Conservation (phyloP, 2,888 invertebrate species). For the Bibio marci region DNA sequence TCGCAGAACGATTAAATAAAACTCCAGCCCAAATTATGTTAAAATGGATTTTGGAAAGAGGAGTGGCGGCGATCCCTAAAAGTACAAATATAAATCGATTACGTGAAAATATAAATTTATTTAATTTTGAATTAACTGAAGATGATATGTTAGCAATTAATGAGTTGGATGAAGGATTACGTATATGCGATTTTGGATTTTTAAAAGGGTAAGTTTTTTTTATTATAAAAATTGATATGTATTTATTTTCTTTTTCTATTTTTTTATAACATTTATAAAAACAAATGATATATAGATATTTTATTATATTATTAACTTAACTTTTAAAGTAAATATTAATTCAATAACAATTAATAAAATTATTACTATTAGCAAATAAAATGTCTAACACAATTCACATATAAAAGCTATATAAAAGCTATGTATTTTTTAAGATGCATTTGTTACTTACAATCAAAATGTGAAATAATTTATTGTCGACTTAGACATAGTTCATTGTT, state of each 20-base stretch:
- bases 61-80: slow-evolving; percentile 65
- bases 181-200: slow-evolving; percentile 53
- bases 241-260: neutral
- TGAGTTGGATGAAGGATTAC: slow-evolving; percentile 42
- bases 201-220: slow-evolving; percentile 38
- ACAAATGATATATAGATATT: neutral
- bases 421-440: no score
- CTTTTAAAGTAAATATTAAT: neutral
- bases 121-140: slow-evolving; percentile 48
- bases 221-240: slow-evolving; percentile 4
- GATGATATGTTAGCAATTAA: slow-evolving; percentile 44
- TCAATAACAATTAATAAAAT: no score
- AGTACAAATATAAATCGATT: slow-evolving; percentile 58
- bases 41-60: slow-evolving; percentile 52
- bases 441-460: no score
- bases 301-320: no score
- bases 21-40: slow-evolving; percentile 61
- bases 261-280: neutral
- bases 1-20: slow-evolving; percentile 43
- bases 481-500: no score
- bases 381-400: no score
- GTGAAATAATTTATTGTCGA: no score
- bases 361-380: no score
- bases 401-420: no score
- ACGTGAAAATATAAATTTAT: slow-evolving; percentile 56